A percentile compares a stretch with the other conserved stretches of the same genome.
phyloP scores from a whole-genome alignment of 2,888 invertebrate genomes.

The Coleophora deauratella region DNA sequence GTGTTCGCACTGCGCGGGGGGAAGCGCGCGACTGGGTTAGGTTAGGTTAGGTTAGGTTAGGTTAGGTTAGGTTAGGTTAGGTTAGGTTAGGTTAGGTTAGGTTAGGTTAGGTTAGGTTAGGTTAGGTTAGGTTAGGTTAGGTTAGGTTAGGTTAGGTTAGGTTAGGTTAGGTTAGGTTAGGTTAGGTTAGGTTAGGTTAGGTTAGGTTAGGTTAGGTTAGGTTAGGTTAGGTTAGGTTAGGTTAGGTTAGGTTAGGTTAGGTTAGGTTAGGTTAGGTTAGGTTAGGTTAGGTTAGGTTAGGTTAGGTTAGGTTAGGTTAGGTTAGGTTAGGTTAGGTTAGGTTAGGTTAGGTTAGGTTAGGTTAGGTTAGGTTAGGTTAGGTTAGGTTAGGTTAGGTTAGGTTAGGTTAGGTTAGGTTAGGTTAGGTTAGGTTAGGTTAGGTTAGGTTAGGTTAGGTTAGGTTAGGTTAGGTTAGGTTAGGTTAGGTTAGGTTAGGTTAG shows the following conservation, averaged over 20 bases:
- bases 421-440: constrained; percentile 8
- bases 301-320: constrained; percentile 11
- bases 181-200: constrained; percentile 10
- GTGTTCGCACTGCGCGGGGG: background rate
- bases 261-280: constrained; percentile 8
- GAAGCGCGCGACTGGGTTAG: background rate
- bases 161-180: constrained; percentile 10
- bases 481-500: constrained; percentile 15
- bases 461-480: constrained; percentile 12
- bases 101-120: constrained; percentile 5
- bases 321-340: constrained; percentile 13
- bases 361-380: constrained; percentile 11
- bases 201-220: constrained; percentile 9
- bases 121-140: constrained; percentile 9
- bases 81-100: constrained; percentile 5
- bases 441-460: constrained; percentile 4
- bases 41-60: constrained; percentile 11
- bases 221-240: constrained; percentile 15
- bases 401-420: constrained; percentile 8
- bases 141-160: constrained; percentile 7
- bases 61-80: constrained; percentile 6
- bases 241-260: constrained; percentile 14
- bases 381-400: constrained; percentile 5
- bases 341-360: constrained; percentile 11
- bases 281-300: constrained; percentile 11